Evolutionary conservation across 2,113 vertebrate species (phyloP).

Genomic region (Syrmaticus mikado): DNA sequence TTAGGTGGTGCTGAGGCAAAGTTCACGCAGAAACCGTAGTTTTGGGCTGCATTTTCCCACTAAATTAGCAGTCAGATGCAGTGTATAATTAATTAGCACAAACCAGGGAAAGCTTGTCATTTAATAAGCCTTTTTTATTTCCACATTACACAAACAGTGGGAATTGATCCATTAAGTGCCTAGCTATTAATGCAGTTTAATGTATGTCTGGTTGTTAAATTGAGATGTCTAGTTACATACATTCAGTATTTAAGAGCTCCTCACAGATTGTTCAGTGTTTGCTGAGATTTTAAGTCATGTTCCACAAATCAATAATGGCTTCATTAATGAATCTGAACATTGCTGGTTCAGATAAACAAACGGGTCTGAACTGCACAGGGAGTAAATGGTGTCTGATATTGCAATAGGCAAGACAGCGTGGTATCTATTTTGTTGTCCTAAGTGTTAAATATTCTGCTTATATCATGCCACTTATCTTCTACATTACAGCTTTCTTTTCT

Average conservation of each 20-base stretch:
- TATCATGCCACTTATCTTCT: background rate
- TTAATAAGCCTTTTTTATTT: slow-evolving; percentile 92
- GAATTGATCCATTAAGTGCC: slow-evolving; percentile 94
- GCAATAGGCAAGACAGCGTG: background rate
- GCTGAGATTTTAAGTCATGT: slow-evolving; percentile 79
- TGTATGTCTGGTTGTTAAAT: slow-evolving; percentile 91
- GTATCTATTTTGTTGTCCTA: slow-evolving; percentile 8
- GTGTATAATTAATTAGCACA: slow-evolving; percentile 94
- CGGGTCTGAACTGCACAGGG: background rate
- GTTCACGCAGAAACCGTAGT: slow-evolving; percentile 90
- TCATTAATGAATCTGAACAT: slow-evolving; percentile 76
- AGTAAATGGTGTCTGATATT: slow-evolving; percentile 5
- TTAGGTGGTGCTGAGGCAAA: slow-evolving; percentile 90
- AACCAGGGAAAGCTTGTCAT: slow-evolving; percentile 95
- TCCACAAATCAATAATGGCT: slow-evolving; percentile 81
- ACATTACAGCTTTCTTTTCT: background rate
- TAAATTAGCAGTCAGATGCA: slow-evolving; percentile 92
- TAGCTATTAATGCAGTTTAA: slow-evolving; percentile 92
- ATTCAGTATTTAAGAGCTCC: slow-evolving; percentile 78
- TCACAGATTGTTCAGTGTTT: slow-evolving; percentile 77
- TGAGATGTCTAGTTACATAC: slow-evolving; percentile 85
- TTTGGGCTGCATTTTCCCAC: slow-evolving; percentile 89
- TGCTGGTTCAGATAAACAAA: slow-evolving; percentile 56
- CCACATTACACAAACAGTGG: slow-evolving; percentile 91
- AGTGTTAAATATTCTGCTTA: slow-evolving; percentile 60